Percentiles rank a stretch among this genome's conserved stretches.
These are phyloP conservation scores for Euwallacea similis DNA, from an alignment of 1,140 invertebrate genomes.

Conservation along the genomic window DNA sequence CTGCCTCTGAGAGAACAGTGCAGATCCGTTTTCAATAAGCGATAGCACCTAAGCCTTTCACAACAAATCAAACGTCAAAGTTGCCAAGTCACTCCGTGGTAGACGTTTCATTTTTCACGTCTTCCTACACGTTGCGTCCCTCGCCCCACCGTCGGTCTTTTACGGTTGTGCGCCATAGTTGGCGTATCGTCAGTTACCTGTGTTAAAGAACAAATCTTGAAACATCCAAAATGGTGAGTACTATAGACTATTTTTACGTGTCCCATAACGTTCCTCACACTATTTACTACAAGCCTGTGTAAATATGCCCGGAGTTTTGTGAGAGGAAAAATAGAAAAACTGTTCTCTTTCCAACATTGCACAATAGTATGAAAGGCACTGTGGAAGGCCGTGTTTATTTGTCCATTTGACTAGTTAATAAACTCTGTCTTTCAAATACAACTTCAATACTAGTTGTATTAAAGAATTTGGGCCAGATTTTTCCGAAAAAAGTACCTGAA, in stretches of 20 bases:
- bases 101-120: constrained; percentile 2
- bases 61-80: no score
- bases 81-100: constrained; percentile 31
- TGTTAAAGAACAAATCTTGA: constrained; percentile 69
- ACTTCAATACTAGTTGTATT: no score
- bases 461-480: no score
- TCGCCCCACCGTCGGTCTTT: constrained; percentile 38
- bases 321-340: constrained; percentile 18
- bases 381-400: no score
- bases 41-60: no score
- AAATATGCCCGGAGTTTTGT: constrained; percentile 49
- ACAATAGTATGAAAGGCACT: constrained; percentile 50
- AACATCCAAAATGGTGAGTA: constrained; percentile 87
- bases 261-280: constrained; percentile 45
- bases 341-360: constrained; percentile 45
- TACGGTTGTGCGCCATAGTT: constrained; percentile 79
- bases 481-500: no score
- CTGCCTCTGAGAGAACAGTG: no score
- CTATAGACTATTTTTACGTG: constrained; percentile 50
- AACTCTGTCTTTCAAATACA: no score
- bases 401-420: no score
- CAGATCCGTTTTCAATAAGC: no score
- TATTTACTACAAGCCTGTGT: constrained; percentile 33
- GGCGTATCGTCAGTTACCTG: constrained; percentile 74
- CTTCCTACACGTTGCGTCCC: not conserved